Conservation (phyloP, 2,113 vertebrate species). For the Burhinus bistriatus region DNA sequence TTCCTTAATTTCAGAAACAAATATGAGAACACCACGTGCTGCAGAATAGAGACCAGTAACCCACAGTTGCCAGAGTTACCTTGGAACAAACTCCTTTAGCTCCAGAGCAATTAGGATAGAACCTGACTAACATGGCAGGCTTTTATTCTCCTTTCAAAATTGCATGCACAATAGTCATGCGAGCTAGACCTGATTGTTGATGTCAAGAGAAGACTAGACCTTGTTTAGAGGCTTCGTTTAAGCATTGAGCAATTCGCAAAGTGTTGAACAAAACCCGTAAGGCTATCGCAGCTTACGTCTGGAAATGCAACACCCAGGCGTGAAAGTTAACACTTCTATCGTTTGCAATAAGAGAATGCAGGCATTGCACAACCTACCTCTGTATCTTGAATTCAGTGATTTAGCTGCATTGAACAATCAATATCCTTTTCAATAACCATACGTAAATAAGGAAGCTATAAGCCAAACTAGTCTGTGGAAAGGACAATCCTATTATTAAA, state of each 20-base stretch:
- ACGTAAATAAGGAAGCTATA: background rate
- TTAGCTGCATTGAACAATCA: background rate
- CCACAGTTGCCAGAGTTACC: background rate
- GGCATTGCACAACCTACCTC: background rate
- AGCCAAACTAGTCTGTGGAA: background rate
- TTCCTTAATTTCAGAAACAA: slow-evolving; percentile 12
- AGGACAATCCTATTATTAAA: background rate
- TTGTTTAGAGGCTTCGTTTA: background rate
- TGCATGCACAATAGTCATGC: background rate
- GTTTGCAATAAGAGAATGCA: background rate
- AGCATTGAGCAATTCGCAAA: background rate
- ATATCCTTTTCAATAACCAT: background rate
- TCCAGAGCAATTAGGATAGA: background rate
- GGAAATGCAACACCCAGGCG: slow-evolving; percentile 17
- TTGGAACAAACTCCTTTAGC: background rate
- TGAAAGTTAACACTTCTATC: background rate
- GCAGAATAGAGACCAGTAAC: background rate
- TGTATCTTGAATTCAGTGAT: background rate
- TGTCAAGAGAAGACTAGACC: background rate
- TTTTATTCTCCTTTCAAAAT: background rate
- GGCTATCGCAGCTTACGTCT: background rate
- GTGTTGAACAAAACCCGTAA: slow-evolving; percentile 1
- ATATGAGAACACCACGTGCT: background rate
- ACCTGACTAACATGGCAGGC: background rate
- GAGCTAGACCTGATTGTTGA: background rate